These are phyloP conservation scores for Siniperca scherzeri DNA, from an alignment of 2,797 vertebrate species.

Conservation along the genomic window DNA sequence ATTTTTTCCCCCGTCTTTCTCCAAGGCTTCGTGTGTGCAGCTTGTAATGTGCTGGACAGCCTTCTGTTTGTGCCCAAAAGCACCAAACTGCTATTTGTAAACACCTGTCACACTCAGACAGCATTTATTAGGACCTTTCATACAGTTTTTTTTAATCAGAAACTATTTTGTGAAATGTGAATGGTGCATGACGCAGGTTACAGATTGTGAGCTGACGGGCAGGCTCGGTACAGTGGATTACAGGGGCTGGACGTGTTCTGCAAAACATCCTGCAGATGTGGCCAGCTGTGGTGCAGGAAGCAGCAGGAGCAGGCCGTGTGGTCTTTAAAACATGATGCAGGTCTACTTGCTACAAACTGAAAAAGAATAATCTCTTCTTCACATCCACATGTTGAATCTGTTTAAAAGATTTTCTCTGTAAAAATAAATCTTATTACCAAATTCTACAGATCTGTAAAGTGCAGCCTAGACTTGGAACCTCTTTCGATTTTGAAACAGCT, in stretches of 20 bases:
- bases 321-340: background rate
- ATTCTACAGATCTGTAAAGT: background rate
- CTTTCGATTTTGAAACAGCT: background rate
- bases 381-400: background rate
- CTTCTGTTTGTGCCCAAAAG: slow-evolving; percentile 15
- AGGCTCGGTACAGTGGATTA: background rate
- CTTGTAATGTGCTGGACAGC: slow-evolving; percentile 6
- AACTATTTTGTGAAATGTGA: background rate
- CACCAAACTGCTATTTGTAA: slow-evolving; percentile 9
- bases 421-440: background rate
- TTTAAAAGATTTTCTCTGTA: background rate
- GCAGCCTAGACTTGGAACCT: background rate
- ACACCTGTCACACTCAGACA: slow-evolving; percentile 7
- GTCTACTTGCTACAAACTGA: background rate
- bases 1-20: background rate
- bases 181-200: background rate
- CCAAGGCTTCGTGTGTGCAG: background rate
- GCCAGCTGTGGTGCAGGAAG: background rate
- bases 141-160: background rate
- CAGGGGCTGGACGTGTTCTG: background rate
- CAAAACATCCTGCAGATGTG: slow-evolving; percentile 9
- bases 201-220: background rate
- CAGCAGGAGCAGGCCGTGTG: background rate
- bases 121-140: slow-evolving; percentile 8
- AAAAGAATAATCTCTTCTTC: background rate